phyloP scores from a whole-genome alignment of 2,113 vertebrate genomes.

The Grus americana region DNA sequence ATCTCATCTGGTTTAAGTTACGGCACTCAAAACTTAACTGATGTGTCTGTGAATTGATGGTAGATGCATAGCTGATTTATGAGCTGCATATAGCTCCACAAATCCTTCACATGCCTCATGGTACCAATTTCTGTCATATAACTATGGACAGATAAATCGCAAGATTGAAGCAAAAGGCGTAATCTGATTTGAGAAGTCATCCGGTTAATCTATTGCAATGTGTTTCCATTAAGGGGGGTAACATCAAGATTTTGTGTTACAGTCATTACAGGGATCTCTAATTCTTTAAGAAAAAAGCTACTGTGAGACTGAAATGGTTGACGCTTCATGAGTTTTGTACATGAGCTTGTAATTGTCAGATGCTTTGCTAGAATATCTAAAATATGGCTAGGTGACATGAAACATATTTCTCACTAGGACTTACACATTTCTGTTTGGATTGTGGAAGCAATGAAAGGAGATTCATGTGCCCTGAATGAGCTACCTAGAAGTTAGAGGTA shows the following conservation, averaged over 20 bases:
- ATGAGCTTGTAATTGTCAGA: not conserved
- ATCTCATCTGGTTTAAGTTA: not conserved
- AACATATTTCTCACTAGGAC: not conserved
- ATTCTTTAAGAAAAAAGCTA: not conserved
- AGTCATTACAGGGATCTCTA: not conserved
- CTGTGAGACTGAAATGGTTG: not conserved
- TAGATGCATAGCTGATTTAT: not conserved
- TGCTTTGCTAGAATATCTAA: not conserved
- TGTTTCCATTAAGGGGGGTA: not conserved
- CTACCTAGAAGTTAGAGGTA: not conserved
- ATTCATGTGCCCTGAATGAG: not conserved
- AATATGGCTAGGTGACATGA: not conserved
- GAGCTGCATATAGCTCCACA: not conserved
- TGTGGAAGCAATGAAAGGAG: not conserved
- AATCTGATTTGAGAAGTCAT: not conserved
- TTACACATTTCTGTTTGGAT: not conserved
- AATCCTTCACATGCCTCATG: not conserved
- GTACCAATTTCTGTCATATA: not conserved
- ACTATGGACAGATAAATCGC: not conserved
- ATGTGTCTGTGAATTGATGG: not conserved
- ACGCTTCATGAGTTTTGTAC: not conserved
- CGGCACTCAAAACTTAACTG: not conserved
- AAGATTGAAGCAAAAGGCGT: not conserved
- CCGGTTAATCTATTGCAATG: not conserved
- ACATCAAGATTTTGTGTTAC: not conserved